Base-by-base conservation (phyloP, 1,140 invertebrate species). In the Pseudomyrmex concolor region DNA sequence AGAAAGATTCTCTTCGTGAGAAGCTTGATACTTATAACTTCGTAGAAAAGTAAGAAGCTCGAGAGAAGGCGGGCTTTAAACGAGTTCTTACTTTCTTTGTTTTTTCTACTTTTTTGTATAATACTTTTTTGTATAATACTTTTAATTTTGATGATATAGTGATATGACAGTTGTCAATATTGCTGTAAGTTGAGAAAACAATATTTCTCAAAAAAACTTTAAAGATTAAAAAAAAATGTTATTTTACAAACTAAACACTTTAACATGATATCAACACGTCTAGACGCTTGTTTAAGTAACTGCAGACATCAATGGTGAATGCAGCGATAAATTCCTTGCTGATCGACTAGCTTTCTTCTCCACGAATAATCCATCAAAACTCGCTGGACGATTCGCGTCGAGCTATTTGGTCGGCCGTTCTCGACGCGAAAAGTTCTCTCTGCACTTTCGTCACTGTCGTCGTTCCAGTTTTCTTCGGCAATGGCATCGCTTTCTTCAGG, bases 281-380 rank as follows among this genome's bases (percentile, higher is more conserved):
- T 60, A 80, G 66, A 59, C 54, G 22, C 4, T 60, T 71, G 66
- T 71, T 45, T 80, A 60, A 34, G 15, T 70, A 71, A 70, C 66
- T 59, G 66, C 48, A 70, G n/a, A 60, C 54, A 51, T 80, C 76
- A 60, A 71, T 78, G 43, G 76, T 17, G 19, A 70, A 70, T 50
- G 54, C 83, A 50, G 22, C 85, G 76, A 87, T 87, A 87, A 87
- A 88, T 88, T 87, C n/a, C 48, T 74, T 74, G 64, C 64, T 74
- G 78, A 84, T 84, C 64, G 82, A 74, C 85, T 78, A 74, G 72
- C 81, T 88, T 51, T n/a, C 85, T 51, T 55, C 17, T 54, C 66
- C 57, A 62, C 71, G 25, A 70, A 88, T 88, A 88, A 88, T 88
- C 85, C 85, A 88, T 88, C 85, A 88, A 88, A 88, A 84, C 63